Base-by-base conservation (phyloP, 2,797 vertebrate species). In the Antennarius maculatus region DNA sequence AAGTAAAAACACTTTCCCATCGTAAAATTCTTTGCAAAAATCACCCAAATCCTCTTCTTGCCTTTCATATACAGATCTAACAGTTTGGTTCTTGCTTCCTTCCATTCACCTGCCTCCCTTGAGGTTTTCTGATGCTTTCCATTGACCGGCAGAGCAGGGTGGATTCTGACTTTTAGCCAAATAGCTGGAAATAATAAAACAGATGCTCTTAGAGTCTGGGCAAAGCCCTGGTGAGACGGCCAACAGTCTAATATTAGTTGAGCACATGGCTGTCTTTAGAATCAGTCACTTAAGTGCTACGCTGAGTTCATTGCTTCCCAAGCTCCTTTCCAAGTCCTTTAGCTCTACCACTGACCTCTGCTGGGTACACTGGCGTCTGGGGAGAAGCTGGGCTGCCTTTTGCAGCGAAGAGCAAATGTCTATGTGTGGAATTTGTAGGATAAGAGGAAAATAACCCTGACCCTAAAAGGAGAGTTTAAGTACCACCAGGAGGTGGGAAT, bases 211-310 rank as follows among this genome's bases (percentile, higher is more conserved):
- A 45, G 58, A 76, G 70, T 64, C 49, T 62, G 60, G 78, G 74
- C 60, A 66, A 85, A 84, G 52, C 81, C 57, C 71, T 72, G 77
- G 57, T 90, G 65, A 70, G 60, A 76, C 74, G 85, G 88, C 89
- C 88, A 90, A 54, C 50, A 69, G 17, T 88, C 91, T 93, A 93
- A 92, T 92, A 92, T 93, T 93, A 94, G 91, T 87, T 46, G 61
- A 84, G 86, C 91, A 89, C 88, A 88, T 80, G 85, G 83, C 82
- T 84, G 84, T 86, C 91, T 91, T 89, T 84, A 87, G 74, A 85
- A 78, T 82, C 80, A 80, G 73, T 87, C 88, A 82, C 80, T 87
- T 84, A 88, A 76, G 79, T 87, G 80, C 92, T 94, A 89, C 90
- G 91, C 82, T 88, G 92, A 89, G 86, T 69, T 70, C 68, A 54